A percentile compares a stretch with the other conserved stretches of the same genome.
phyloP scores from a whole-genome alignment of 2,113 vertebrate species.

The Chloebia gouldiae region DNA sequence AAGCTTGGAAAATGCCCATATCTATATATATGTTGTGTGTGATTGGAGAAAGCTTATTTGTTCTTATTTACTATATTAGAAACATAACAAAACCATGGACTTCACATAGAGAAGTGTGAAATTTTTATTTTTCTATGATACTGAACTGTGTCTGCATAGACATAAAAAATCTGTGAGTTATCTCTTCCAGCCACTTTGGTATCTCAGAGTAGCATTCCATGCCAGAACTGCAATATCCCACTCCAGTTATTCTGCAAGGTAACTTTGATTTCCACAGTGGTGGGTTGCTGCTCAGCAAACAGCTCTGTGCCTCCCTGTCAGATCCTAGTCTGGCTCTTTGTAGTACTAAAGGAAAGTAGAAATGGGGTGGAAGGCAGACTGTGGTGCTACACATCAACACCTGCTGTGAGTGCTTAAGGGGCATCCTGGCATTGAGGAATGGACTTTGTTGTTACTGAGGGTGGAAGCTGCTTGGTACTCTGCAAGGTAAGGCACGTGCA shows the following conservation, averaged over 20 bases:
- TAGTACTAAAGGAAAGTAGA: neutral
- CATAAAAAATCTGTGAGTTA: neutral
- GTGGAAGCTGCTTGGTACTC: neutral
- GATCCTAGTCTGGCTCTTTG: neutral
- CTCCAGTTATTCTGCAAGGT: neutral
- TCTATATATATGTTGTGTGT: rapidly evolving
- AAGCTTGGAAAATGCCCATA: neutral
- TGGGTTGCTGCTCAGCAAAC: neutral
- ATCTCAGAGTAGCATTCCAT: neutral
- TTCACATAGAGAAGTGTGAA: neutral
- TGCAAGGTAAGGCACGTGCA: neutral
- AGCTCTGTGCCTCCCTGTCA: neutral
- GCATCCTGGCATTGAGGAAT: neutral
- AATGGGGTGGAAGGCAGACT: neutral
- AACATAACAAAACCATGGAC: neutral
- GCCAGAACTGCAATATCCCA: neutral
- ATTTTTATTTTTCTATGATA: neutral
- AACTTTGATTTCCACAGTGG: neutral
- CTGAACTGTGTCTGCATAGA: neutral
- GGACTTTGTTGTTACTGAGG: neutral
- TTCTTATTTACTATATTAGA: neutral
- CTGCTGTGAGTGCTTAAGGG: neutral
- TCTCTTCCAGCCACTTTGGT: neutral
- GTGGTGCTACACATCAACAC: neutral
- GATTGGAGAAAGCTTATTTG: neutral